Base-by-base conservation (phyloP, 2,888 invertebrate genomes). In the Archips crataeganus region DNA sequence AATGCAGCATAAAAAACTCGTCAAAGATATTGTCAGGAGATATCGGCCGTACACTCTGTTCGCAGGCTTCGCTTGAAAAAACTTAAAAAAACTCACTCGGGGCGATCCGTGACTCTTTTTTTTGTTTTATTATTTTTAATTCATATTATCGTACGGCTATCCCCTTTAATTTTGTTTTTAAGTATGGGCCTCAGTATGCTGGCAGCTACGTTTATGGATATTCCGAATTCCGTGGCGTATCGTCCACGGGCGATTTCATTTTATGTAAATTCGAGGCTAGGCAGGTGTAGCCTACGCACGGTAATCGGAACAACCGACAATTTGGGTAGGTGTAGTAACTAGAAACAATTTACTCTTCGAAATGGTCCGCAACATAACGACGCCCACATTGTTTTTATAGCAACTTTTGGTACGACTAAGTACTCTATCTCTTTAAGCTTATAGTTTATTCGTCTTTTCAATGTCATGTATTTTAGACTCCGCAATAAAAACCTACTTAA, bases 131-230 rank as follows among this genome's bases (percentile, higher is more conserved):
- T 93, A 93, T 94, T 94, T 94, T 94, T 94, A 93, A 94, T 94
- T 94, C 94, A 94, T 94, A 94, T 94, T 94, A 94, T 94, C 92
- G 93, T 92, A 91, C 87, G 90, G 93, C 93, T 93, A 93, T 93
- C 93, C 94, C 92, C 94, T 94, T 94, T 94, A 94, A 94, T 94
- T 94, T 94, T 92, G 94, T 93, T 93, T 94, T 94, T 94, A 94
- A 94, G 93, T 94, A 93, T 93, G 93, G 93, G 86, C 89, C 90
- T 88, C 89, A 92, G 91, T 91, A 92, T 93, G 92, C 93, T 93
- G 93, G 84, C 92, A 92, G 93, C 93, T 89, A 93, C 90, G 89
- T 93, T 94, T 93, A 93, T 93, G 92, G 93, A 91, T 93, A 91
- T 92, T 93, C 90, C 81, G 90, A 92, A 94, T 93, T 93, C 94